Percentiles rank a stretch among this genome's conserved stretches.
Evolutionary conservation across 92 coral and sea anemone species (phyloP).

Genomic region (Phymanthus crucifer): DNA sequence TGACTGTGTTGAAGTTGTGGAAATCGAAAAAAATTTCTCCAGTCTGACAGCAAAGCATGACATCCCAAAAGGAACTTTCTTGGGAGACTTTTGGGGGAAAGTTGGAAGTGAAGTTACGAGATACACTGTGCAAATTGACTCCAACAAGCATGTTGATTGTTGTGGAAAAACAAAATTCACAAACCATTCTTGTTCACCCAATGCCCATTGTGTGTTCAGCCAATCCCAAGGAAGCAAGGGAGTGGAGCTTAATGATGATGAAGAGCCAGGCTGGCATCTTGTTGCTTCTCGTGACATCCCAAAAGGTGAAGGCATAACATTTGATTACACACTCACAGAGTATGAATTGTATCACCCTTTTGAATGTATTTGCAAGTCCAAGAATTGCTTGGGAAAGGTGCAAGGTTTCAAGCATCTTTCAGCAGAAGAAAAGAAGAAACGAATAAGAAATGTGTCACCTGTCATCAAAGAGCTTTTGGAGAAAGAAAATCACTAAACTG

Average conservation of each 20-base stretch:
- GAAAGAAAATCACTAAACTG: not conserved
- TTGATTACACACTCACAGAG: slow-evolving; percentile 49
- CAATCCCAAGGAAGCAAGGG: not conserved
- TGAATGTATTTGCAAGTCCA: slow-evolving; percentile 42
- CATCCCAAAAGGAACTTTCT: slow-evolving; percentile 47
- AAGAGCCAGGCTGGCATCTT: slow-evolving; percentile 47
- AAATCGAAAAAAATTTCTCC: slow-evolving; percentile 28
- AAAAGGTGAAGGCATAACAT: slow-evolving; percentile 51
- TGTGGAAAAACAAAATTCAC: slow-evolving; percentile 13
- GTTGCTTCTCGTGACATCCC: slow-evolving; percentile 41
- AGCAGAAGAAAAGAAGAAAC: not conserved
- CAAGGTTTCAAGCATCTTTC: slow-evolving; percentile 45
- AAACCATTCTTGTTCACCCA: slow-evolving; percentile 58
- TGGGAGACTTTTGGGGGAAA: slow-evolving; percentile 59
- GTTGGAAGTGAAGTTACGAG: slow-evolving; percentile 16
- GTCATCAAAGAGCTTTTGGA: not conserved
- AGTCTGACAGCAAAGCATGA: slow-evolving; percentile 50
- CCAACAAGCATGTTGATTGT: slow-evolving; percentile 41
- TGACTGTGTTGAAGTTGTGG: slow-evolving; percentile 39
- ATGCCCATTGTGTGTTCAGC: not conserved
- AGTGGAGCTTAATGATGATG: not conserved
- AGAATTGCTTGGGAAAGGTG: slow-evolving; percentile 40
- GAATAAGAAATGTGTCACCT: not conserved
- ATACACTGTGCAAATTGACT: slow-evolving; percentile 48
- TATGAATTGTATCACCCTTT: slow-evolving; percentile 32